Conservation (phyloP, 2,888 invertebrate species). For the Netelia fuscicornis region DNA sequence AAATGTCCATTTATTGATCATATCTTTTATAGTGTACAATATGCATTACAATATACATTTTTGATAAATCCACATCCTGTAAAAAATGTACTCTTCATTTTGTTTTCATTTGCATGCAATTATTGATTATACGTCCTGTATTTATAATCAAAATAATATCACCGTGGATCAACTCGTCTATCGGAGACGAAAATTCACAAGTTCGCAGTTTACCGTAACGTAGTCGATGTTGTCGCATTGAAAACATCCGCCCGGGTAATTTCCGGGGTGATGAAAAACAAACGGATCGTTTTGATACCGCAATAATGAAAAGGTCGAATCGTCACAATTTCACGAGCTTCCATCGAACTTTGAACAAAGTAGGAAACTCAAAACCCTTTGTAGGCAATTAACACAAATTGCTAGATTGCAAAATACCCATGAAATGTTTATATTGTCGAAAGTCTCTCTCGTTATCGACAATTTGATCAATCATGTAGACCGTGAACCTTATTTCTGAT, state of each 20-base stretch:
- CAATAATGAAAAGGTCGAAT: constrained; percentile 12
- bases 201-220: background rate
- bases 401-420: constrained; percentile 18
- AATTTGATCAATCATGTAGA: background rate
- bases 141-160: constrained; percentile 54
- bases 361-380: background rate
- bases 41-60: constrained; percentile 13
- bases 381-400: constrained; percentile 22
- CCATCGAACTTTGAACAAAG: constrained; percentile 21
- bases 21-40: constrained; percentile 34
- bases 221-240: background rate
- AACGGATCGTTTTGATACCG: background rate
- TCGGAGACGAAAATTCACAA: constrained; percentile 12
- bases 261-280: background rate
- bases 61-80: constrained; percentile 40
- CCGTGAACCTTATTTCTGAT: constrained; percentile 2
- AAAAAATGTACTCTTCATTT: constrained; percentile 31
- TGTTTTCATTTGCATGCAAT: constrained; percentile 17
- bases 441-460: constrained; percentile 11
- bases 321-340: constrained; percentile 26
- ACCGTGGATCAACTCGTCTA: constrained; percentile 18
- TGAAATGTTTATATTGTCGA: background rate
- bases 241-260: background rate
- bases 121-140: constrained; percentile 38
- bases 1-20: constrained; percentile 53